phyloP scores from a whole-genome alignment of 2,888 invertebrate genomes.

The Rhamnusium bicolor region DNA sequence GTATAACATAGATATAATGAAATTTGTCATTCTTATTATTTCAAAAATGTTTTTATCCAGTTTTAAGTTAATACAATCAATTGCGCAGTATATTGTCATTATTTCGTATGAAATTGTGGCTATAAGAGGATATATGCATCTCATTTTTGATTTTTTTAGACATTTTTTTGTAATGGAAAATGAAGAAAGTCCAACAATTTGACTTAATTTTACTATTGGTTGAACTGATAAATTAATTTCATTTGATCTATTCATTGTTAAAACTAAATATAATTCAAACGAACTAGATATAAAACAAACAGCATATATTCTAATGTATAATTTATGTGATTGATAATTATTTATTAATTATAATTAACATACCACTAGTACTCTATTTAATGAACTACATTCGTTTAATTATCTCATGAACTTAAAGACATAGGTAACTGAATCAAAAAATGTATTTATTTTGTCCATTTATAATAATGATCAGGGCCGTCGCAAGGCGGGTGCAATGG shows the following conservation, averaged over 20 bases:
- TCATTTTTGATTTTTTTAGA: slow-evolving; percentile 14
- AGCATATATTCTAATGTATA: neutral
- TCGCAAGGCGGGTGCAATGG: too few species aligned
- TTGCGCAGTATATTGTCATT: neutral
- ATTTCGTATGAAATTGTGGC: neutral
- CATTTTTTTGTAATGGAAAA: slow-evolving; percentile 4
- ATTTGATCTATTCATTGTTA: neutral
- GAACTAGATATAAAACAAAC: neutral
- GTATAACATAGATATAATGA: neutral
- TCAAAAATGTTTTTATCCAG: neutral
- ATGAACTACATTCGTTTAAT: neutral
- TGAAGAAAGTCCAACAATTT: slow-evolving; percentile 8
- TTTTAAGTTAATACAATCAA: neutral
- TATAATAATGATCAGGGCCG: too few species aligned
- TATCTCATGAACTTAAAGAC: too few species aligned
- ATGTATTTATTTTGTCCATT: too few species aligned
- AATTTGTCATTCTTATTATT: neutral
- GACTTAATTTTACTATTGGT: neutral
- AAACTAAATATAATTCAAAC: neutral
- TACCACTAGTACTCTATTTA: neutral
- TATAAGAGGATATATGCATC: neutral
- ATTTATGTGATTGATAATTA: neutral
- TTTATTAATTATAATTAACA: neutral
- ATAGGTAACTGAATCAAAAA: too few species aligned
- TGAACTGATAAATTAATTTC: neutral